Conservation (phyloP, 2,888 invertebrate genomes). For the Macrosiphum euphorbiae region DNA sequence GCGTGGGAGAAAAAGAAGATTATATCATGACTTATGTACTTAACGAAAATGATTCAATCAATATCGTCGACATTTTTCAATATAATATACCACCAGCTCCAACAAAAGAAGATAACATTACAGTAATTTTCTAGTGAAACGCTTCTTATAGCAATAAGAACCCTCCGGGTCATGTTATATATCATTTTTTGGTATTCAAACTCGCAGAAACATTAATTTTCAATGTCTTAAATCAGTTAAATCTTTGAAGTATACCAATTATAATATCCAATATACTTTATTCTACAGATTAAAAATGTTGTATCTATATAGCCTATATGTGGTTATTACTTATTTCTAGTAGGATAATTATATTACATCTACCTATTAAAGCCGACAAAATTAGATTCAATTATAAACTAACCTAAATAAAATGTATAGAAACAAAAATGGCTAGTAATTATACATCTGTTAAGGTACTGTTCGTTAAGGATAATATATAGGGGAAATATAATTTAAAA, state of each 20-base stretch:
- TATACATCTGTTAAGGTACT: not conserved
- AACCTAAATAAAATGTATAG: not conserved
- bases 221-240: not conserved
- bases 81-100: not conserved
- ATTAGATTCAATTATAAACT: not conserved
- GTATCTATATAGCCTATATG: not conserved
- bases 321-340: not conserved
- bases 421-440: not conserved
- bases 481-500: not conserved
- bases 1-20: constrained; percentile 36
- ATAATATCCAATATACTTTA: not conserved
- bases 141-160: constrained; percentile 11
- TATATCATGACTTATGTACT: constrained; percentile 51
- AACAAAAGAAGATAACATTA: constrained; percentile 32
- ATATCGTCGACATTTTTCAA: constrained; percentile 41
- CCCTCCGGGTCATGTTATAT: not conserved
- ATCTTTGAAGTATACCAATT: not conserved
- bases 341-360: not conserved
- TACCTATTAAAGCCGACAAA: not conserved
- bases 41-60: constrained; percentile 47
- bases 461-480: not conserved
- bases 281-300: not conserved
- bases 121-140: constrained; percentile 40
- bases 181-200: not conserved
- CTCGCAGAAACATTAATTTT: not conserved